These are phyloP conservation scores for Dichetophora obliterata DNA, from an alignment of 2,888 invertebrate genomes.

Conservation along the genomic window DNA sequence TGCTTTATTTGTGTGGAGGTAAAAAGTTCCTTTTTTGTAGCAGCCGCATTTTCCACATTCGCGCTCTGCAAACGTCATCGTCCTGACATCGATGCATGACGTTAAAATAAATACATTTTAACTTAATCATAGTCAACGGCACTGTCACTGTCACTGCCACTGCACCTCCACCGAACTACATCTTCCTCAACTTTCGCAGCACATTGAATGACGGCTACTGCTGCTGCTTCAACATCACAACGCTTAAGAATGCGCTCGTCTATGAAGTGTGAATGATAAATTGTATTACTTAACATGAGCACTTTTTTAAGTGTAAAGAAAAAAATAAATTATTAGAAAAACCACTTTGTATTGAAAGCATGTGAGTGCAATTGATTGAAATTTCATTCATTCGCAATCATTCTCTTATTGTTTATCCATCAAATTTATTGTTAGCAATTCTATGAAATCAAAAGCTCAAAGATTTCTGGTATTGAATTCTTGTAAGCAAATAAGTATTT, in stretches of 20 bases:
- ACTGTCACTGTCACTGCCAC: conserved; percentile 14
- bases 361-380: conserved; percentile 9
- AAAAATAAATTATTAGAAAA: neutral
- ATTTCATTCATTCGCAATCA: conserved; percentile 18
- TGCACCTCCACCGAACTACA: neutral
- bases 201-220: conserved; percentile 5
- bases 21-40: too few relatives aligned
- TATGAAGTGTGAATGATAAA: conserved; percentile 46
- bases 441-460: too few relatives aligned
- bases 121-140: conserved; percentile 26
- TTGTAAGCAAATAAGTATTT: too few relatives aligned
- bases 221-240: neutral
- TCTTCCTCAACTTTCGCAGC: neutral
- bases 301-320: neutral
- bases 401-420: too few relatives aligned
- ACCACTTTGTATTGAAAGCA: neutral
- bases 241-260: conserved; percentile 37
- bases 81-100: neutral
- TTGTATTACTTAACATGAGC: conserved; percentile 45
- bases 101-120: conserved; percentile 23
- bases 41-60: neutral
- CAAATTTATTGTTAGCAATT: too few relatives aligned
- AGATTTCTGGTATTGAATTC: too few relatives aligned
- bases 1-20: neutral
- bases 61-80: neutral